These are phyloP conservation scores for Dissostichus mawsoni DNA, from an alignment of 2,113 vertebrate genomes.

Conservation along the genomic window DNA sequence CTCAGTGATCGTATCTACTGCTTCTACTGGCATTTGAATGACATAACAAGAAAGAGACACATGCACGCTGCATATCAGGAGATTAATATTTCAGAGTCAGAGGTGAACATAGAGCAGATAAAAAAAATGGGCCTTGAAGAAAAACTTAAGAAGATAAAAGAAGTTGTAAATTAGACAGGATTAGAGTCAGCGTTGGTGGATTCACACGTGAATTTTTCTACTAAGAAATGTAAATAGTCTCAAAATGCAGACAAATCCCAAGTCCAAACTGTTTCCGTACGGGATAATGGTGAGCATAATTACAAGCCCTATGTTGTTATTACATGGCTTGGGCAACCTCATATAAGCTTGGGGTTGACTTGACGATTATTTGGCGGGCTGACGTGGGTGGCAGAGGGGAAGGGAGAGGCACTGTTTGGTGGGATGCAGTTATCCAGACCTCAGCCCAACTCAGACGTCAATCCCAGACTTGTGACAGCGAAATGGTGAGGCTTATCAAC, in stretches of 20 bases:
- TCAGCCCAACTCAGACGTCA: conserved; percentile 48
- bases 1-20: background rate
- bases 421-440: conserved; percentile 40
- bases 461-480: conserved; percentile 65
- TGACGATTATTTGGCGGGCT: conserved; percentile 51
- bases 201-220: background rate
- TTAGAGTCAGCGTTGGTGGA: too few relatives aligned
- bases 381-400: conserved; percentile 60
- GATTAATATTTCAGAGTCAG: background rate
- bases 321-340: conserved; percentile 56
- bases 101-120: background rate
- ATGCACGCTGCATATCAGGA: background rate
- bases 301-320: conserved; percentile 54
- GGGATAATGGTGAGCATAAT: conserved; percentile 58
- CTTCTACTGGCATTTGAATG: conserved; percentile 23
- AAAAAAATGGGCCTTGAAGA: background rate
- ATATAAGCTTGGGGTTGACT: conserved; percentile 60
- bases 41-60: conserved; percentile 4
- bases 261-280: conserved; percentile 37
- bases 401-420: conserved; percentile 41
- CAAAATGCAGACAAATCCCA: conserved; percentile 45
- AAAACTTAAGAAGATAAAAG: background rate
- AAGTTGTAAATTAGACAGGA: background rate
- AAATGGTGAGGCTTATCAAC: conserved; percentile 53
- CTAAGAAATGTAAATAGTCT: conserved; percentile 20